phyloP scores from a whole-genome alignment of 1,140 invertebrate species.

The Rhynchophorus ferrugineus region DNA sequence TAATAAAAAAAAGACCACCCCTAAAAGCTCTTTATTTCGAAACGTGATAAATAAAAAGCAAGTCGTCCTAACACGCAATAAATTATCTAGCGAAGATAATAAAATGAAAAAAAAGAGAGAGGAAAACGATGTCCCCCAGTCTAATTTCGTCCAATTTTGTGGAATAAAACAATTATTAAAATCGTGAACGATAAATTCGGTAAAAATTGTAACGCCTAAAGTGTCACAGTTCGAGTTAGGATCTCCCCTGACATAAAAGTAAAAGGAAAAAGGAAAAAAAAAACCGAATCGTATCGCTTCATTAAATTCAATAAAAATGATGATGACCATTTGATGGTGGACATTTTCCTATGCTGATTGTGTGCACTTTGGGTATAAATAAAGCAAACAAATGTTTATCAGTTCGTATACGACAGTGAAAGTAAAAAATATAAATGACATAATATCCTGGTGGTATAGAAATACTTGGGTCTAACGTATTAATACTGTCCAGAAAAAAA shows the following conservation, averaged over 20 bases:
- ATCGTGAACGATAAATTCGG: slow-evolving; percentile 7
- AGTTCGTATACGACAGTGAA: slow-evolving; percentile 23
- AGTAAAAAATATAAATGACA: slow-evolving; percentile 35
- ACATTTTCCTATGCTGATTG: slow-evolving; percentile 24
- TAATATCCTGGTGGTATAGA: slow-evolving; percentile 31
- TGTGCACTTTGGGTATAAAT: slow-evolving; percentile 24
- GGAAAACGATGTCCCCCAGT: slow-evolving; percentile 10
- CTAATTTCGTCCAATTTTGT: slow-evolving; percentile 11
- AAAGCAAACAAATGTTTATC: slow-evolving; percentile 28
- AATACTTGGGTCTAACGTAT: slow-evolving; percentile 32
- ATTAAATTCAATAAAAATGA: slow-evolving; percentile 32
- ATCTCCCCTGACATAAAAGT: too few relatives aligned
- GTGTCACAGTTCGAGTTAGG: background rate
- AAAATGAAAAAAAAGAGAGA: slow-evolving; percentile 9
- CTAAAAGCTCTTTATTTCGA: slow-evolving; percentile 15
- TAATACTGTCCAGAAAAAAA: slow-evolving; percentile 35
- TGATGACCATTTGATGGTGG: slow-evolving; percentile 28
- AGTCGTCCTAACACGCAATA: slow-evolving; percentile 16
- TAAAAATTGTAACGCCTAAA: background rate
- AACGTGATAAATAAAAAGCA: slow-evolving; percentile 20
- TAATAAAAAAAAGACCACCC: slow-evolving; percentile 15
- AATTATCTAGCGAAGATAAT: slow-evolving; percentile 16
- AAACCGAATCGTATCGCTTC: slow-evolving; percentile 9
- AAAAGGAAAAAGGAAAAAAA: too few relatives aligned
- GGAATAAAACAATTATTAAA: slow-evolving; percentile 20